These are phyloP conservation scores for Aporrectodea caliginosa DNA, from an alignment of 1,140 invertebrate species.

Conservation along the genomic window DNA sequence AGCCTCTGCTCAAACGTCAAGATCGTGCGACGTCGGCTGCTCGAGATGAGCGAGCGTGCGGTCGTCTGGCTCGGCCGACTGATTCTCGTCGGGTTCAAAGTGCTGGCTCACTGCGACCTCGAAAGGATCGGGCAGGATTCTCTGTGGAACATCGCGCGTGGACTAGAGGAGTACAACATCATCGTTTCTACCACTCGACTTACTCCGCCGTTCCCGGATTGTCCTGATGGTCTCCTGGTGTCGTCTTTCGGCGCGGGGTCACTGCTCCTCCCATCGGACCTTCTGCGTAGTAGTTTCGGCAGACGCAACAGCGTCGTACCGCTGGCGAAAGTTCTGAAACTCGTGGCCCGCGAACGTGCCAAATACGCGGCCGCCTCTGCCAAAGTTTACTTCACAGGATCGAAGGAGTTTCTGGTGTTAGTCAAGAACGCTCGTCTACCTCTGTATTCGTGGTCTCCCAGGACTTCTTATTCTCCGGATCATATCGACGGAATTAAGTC, in stretches of 20 bases:
- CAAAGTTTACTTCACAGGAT: constrained; percentile 48
- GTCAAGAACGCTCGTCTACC: constrained; percentile 35
- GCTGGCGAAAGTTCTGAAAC: constrained; percentile 46
- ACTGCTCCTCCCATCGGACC: not conserved
- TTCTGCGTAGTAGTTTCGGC: not conserved
- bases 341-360: constrained; percentile 48
- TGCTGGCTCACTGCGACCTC: constrained; percentile 51
- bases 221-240: not conserved
- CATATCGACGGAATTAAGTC: constrained; percentile 48
- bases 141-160: constrained; percentile 51
- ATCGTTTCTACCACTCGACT: constrained; percentile 35
- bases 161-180: constrained; percentile 53
- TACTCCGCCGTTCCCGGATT: not conserved
- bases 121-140: constrained; percentile 45
- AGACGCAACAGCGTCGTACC: constrained; percentile 39
- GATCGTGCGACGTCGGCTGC: not conserved
- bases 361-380: constrained; percentile 48
- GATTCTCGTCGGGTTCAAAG: constrained; percentile 49
- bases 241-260: not conserved
- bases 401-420: constrained; percentile 45
- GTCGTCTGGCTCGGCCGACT: constrained; percentile 51
- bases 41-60: not conserved
- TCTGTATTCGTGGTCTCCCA: constrained; percentile 3
- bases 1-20: constrained; percentile 33
- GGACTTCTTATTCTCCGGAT: not conserved